Evolutionary conservation across 2,113 vertebrate genomes (phyloP), one percentile per base, ranked within the genome.

Genomic region (Calyptommatus sinebrachiatus): DNA sequence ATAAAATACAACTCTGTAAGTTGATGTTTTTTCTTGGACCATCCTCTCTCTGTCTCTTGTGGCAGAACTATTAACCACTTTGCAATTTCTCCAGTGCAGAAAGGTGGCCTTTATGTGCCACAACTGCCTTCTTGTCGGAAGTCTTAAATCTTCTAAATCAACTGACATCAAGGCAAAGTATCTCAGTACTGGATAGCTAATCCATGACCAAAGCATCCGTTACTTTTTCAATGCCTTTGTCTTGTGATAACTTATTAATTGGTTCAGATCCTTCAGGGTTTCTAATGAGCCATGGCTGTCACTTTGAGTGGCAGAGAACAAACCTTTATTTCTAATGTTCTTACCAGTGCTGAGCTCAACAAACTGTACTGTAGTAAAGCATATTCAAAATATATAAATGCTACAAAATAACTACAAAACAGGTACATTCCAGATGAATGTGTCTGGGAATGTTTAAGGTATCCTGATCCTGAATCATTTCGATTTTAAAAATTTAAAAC

Each of bases 161-260:
- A 65, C 31, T 41, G 73, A 74, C 65, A 75, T 75, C 72, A 69
- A 75, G 53, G 72, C 65, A 69, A 69, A 70, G 73, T 28, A 75
- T 53, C 50, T 48, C 72, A 75, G 72, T 31, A n/a, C 53, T 75
- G 53, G 53, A 81, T 69, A 81, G 16, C 72, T 61, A 81, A 81
- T 65, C 66, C 72, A 67, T 61, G 65, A 81, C 79, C 79, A 81
- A 75, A 76, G 12, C 35, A 69, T 29, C 50, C 57, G 29, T 45
- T 75, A 16, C 35, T 60, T 53, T 53, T 69, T 69, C 20, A n/a
- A 46, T 69, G 72, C n/a, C 57, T 81, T 31, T 61, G 67, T 81
- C 73, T 72, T 69, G 35, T 69, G 75, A 81, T 75, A 75, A 57
- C 41, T 81, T 81, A 75, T 75, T 81, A 81, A 81, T 81, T 81